Percentiles rank a stretch among this genome's conserved stretches.
These are phyloP conservation scores for Sesamia nonagrioides DNA, from an alignment of 1,140 invertebrate species.

Conservation along the genomic window DNA sequence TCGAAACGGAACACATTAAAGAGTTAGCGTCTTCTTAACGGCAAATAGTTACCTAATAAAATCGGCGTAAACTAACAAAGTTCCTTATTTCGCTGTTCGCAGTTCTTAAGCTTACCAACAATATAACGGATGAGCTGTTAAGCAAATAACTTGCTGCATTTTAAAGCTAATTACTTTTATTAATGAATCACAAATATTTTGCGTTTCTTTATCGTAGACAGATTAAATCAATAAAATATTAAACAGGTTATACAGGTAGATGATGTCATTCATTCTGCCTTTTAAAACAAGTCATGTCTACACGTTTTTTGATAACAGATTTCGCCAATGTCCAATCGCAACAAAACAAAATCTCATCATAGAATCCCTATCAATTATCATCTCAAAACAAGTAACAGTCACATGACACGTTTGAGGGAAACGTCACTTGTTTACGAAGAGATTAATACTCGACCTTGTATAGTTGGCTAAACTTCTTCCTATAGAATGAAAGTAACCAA, in stretches of 20 bases:
- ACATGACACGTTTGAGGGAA: too few species aligned
- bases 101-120: not conserved
- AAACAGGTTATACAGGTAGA: not conserved
- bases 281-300: not conserved
- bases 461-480: too few species aligned
- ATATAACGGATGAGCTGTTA: not conserved
- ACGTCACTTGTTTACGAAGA: too few species aligned
- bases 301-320: not conserved
- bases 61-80: slow-evolving; percentile 17
- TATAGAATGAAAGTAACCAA: too few species aligned
- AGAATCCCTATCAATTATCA: too few species aligned
- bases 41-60: slow-evolving; percentile 31
- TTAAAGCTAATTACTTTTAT: not conserved
- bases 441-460: too few species aligned
- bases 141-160: not conserved
- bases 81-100: slow-evolving; percentile 3
- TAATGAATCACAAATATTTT: not conserved
- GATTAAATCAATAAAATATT: not conserved
- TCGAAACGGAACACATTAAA: not conserved
- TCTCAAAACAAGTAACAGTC: too few species aligned
- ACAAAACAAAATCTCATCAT: not conserved
- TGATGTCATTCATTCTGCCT: not conserved
- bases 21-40: not conserved
- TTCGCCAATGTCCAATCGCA: not conserved
- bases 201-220: not conserved